Percentiles rank a stretch among this genome's conserved stretches.
phyloP scores from a whole-genome alignment of 2,797 vertebrate species.

The Spinus olivaceus region DNA sequence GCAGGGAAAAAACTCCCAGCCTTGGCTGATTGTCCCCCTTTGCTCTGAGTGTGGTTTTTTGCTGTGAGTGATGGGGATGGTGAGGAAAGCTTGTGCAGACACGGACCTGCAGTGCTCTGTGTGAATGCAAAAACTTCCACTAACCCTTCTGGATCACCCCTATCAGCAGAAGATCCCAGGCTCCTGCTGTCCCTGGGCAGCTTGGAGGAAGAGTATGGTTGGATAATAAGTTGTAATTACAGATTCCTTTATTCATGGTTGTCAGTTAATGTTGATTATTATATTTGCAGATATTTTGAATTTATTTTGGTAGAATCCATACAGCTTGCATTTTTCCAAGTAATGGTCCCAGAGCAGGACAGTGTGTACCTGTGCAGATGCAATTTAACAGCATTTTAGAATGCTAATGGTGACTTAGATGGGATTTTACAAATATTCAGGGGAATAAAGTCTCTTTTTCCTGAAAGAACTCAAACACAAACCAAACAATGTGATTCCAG shows the following conservation, averaged over 20 bases:
- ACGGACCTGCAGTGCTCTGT: fast-evolving
- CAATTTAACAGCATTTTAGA: neutral
- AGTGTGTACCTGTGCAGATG: neutral
- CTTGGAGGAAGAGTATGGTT: neutral
- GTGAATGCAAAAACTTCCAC: neutral
- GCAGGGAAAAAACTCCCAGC: neutral
- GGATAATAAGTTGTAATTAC: neutral
- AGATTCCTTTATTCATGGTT: neutral
- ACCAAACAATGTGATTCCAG: neutral
- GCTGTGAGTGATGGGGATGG: neutral
- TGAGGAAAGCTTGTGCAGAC: neutral
- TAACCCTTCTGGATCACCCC: neutral
- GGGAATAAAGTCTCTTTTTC: neutral
- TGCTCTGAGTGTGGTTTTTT: fast-evolving
- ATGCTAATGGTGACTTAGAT: neutral
- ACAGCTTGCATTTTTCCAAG: neutral
- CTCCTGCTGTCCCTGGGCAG: neutral
- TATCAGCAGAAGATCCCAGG: neutral
- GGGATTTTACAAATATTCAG: fast-evolving
- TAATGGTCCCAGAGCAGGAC: neutral
- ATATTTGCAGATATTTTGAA: neutral
- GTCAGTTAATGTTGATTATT: neutral
- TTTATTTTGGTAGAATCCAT: neutral
- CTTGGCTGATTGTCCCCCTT: neutral
- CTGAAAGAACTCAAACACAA: neutral